Conservation (phyloP, 2,113 vertebrate species). For the Forbesichthys agassizii region DNA sequence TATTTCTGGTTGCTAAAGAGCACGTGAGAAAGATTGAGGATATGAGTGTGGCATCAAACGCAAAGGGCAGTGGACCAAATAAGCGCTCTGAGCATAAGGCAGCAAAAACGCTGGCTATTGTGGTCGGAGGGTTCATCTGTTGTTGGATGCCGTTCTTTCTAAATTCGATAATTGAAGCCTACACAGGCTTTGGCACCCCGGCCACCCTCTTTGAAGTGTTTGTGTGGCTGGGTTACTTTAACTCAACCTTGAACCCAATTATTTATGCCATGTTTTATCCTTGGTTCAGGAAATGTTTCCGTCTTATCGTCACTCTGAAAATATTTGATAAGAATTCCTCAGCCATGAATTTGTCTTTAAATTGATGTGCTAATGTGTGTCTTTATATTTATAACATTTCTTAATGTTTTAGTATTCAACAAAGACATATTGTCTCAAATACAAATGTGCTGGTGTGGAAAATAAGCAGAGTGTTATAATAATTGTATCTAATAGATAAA, state of each 20-base stretch:
- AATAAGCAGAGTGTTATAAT: too few relatives aligned
- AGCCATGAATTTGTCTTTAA: conserved; percentile 33
- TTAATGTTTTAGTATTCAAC: too few relatives aligned
- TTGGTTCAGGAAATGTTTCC: conserved; percentile 58
- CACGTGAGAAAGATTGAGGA: conserved; percentile 39
- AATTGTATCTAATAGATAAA: too few relatives aligned
- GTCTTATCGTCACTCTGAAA: conserved; percentile 46
- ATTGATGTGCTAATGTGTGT: background rate
- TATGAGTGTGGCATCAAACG: conserved; percentile 2
- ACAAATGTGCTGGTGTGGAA: too few relatives aligned
- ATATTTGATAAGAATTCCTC: conserved; percentile 50
- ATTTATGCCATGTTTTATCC: conserved; percentile 61
- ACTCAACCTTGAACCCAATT: conserved; percentile 58
- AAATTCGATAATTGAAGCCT: conserved; percentile 39
- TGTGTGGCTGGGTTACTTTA: conserved; percentile 55
- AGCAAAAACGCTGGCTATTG: conserved; percentile 57
- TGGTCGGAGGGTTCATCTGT: conserved; percentile 51
- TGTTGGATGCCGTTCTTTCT: conserved; percentile 58
- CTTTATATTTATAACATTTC: too few relatives aligned
- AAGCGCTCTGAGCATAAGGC: conserved; percentile 52
- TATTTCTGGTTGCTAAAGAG: conserved; percentile 42
- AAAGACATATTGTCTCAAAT: too few relatives aligned
- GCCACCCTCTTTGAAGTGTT: conserved; percentile 42
- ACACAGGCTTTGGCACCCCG: conserved; percentile 50
- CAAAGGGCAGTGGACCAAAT: conserved; percentile 3